Evolutionary conservation across 1,140 invertebrate genomes (phyloP), one percentile per base, ranked within the genome.

Genomic region (Bacillus rossius): DNA sequence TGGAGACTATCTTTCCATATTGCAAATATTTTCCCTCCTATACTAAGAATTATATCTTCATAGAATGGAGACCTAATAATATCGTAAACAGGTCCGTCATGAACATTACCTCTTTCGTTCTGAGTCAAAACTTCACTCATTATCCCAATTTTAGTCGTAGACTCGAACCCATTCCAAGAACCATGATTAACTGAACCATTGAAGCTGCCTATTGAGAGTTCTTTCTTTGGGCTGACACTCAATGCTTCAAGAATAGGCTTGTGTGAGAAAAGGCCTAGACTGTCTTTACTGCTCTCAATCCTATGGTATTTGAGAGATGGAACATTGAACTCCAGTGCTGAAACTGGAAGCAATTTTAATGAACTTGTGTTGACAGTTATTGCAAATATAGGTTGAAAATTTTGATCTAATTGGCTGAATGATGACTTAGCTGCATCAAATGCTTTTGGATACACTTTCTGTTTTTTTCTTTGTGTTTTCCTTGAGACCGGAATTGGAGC

Each of bases 61-160:
- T 79, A 69, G 57, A 79, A 77, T 7, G 74, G 77, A 63, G 84
- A 85, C 67, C 79, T 78, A 26, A 77, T 66, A 3, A 78, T 66
- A 22, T 77, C 71, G 1, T 76, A 74, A 14, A 89, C 67, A 2
- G 84, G 80, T 0, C 86, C 86, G 65, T 88, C 84, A 64, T 89
- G 87, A 50, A 84, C 78, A 57, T 66, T 71, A 60, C 76, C 76
- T 57, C 71, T 65, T 64, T 70, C 76, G 25, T 71, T 54, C 67
- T 77, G 74, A 57, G 73, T 73, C 29, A 70, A 72, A 43, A 70
- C 70, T 70, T 84, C 81, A 5, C 71, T 76, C 64, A 81, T 82
- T 1, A 83, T 73, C 13, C 69, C 62, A 60, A 78, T 72, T 0
- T 80, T 83, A 0, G 79, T 79, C 59, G 78, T 75, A 51, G 82